Evolutionary conservation across 2,797 vertebrate genomes (phyloP).

Genomic region (Meda fulgida): DNA sequence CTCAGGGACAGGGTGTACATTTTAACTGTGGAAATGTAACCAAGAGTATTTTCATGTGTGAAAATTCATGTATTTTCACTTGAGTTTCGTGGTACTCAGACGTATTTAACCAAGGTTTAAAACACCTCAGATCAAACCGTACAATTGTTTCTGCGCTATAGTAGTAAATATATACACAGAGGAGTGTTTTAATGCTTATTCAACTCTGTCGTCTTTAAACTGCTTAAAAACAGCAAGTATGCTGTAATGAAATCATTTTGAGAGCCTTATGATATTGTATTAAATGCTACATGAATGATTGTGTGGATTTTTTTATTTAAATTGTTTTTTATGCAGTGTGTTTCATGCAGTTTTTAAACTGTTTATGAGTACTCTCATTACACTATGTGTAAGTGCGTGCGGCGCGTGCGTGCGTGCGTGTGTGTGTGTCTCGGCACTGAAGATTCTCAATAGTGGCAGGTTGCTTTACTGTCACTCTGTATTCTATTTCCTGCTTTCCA

Average conservation of each 20-base stretch:
- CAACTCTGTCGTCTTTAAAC: neutral
- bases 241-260: neutral
- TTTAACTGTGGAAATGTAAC: constrained; percentile 31
- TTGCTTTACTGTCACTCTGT: constrained; percentile 8
- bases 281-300: constrained; percentile 24
- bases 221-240: neutral
- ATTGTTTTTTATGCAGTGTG: neutral
- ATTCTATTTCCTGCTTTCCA: constrained; percentile 21
- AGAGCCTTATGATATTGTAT: neutral
- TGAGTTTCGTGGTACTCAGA: neutral
- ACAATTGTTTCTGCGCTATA: neutral
- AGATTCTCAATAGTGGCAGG: constrained; percentile 16
- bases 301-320: constrained; percentile 42
- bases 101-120: neutral
- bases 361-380: too few species aligned
- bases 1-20: constrained; percentile 27
- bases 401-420: too few species aligned
- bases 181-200: neutral
- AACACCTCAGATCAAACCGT: neutral
- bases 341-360: too few species aligned
- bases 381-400: too few species aligned
- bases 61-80: neutral
- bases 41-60: constrained; percentile 18
- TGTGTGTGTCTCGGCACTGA: neutral
- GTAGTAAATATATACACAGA: neutral